Evolutionary conservation across 2,113 vertebrate genomes (phyloP), one percentile per base, ranked within the genome.

Genomic region (Gorsachius goisagi): DNA sequence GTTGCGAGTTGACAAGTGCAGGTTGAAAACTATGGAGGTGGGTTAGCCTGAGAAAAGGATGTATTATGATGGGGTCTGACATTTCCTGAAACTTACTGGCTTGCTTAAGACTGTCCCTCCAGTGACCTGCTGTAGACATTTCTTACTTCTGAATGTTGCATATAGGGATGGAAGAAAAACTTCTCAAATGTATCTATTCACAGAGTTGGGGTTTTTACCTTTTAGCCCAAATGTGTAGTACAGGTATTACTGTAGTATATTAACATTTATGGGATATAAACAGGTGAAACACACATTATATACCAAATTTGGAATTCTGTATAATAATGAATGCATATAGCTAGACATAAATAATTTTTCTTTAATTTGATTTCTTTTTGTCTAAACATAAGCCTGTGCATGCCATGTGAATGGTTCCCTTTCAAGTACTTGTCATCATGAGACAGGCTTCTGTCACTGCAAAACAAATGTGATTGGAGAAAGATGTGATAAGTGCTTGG

Each of bases 401-500:
- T 99, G 99, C 95, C 97, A 99, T 12, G 72, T 90, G 60, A 98
- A 96, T 15, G 98, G 99, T 24, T 98, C 99, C 12, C 49, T 97
- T 82, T 99, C 98, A 12, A 95, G 63, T 7, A 26, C 95, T 77
- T 99, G 99, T 96, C 98, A 99, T 28, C 97, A 88, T 71, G 97
- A 97, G 41, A 98, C 98, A 15, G 99, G 99, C 3, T 75, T 98
- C 76, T 99, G 99, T 91, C 83, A 58, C 21, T 99, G 99, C 96
- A 98, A 97, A 95, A 30, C 97, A n/a, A 98, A 98, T 6, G 98
- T 99, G 69, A 93, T 95, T 0, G 99, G 99, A 92, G 97, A 96
- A 52, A 98, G 78, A 69, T 99, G 99, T 96, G 98, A 99, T 91
- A 97, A 87, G 52, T 99, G 99, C 92, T 93, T 98, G 99, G 99